Evolutionary conservation across 2,797 vertebrate species (phyloP).

Genomic region (Malurus leucopterus): DNA sequence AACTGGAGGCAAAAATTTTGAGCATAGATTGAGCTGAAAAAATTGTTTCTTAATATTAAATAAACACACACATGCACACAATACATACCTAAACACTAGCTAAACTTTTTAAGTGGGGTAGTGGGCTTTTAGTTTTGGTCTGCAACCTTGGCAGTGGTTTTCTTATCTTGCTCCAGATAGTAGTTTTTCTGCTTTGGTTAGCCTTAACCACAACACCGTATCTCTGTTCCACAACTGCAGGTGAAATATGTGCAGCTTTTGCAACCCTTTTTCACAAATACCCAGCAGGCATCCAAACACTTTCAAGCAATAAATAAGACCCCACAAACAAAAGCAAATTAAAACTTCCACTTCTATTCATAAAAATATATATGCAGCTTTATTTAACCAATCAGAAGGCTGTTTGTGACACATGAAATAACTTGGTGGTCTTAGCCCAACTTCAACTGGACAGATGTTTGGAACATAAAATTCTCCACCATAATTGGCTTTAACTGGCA

Average conservation of each 20-base stretch:
- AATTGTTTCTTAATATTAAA: background rate
- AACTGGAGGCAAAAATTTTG: background rate
- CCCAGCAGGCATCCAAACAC: constrained; percentile 52
- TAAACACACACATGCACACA: background rate
- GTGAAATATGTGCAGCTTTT: background rate
- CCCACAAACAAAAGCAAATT: constrained; percentile 63
- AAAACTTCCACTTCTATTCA: constrained; percentile 46
- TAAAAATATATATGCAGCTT: constrained; percentile 39
- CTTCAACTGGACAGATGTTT: constrained; percentile 48
- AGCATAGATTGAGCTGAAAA: background rate
- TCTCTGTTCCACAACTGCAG: background rate
- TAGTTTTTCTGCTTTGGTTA: background rate
- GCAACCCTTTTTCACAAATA: background rate
- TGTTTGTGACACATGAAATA: constrained; percentile 16
- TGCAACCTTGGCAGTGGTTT: background rate
- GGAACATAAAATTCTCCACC: constrained; percentile 7
- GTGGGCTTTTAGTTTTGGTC: background rate
- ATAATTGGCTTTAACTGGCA: constrained; percentile 36
- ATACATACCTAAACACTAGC: background rate
- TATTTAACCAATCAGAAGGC: constrained; percentile 9
- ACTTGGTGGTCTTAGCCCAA: constrained; percentile 49
- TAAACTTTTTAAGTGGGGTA: background rate
- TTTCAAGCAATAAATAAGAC: constrained; percentile 50
- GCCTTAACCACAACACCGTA: background rate
- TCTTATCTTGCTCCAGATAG: background rate